Percentiles rank a stretch among this genome's conserved stretches.
These are phyloP conservation scores for Actinernus sp. DNA, from an alignment of 92 coral and sea anemone species.

Conservation along the genomic window DNA sequence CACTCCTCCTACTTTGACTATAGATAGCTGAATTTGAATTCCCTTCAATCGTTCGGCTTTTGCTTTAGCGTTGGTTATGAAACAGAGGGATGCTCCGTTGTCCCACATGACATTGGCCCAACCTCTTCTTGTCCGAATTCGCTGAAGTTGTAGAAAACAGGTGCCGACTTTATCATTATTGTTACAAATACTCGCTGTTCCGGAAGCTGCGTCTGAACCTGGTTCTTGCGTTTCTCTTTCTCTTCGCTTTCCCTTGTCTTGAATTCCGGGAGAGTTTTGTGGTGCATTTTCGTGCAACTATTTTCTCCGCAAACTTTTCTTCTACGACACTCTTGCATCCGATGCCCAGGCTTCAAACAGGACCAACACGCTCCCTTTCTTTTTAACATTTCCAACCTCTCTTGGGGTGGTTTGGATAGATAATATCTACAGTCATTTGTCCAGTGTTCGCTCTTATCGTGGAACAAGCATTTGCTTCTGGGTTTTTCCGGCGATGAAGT, in stretches of 20 bases:
- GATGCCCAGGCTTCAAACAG: conserved; percentile 35
- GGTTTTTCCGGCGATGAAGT: too few species aligned
- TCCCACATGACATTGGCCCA: conserved; percentile 44
- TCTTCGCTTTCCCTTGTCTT: too few species aligned
- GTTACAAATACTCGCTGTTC: not conserved
- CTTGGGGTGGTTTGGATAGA: too few species aligned
- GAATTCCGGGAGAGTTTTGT: conserved; percentile 21
- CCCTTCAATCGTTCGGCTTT: conserved; percentile 4
- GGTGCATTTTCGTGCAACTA: too few species aligned
- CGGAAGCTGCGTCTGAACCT: not conserved
- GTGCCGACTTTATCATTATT: not conserved
- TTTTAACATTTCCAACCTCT: too few species aligned
- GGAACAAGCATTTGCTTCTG: conserved; percentile 35
- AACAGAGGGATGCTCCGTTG: conserved; percentile 30
- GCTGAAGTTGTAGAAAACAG: conserved; percentile 28
- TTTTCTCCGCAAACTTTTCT: conserved; percentile 15
- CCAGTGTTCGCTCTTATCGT: conserved; percentile 7
- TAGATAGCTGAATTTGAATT: conserved; percentile 9
- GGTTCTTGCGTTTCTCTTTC: not conserved
- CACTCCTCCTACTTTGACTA: conserved; percentile 45
- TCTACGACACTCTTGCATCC: conserved; percentile 14
- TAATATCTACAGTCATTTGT: too few species aligned
- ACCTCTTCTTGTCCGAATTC: conserved; percentile 10
- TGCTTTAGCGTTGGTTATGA: conserved; percentile 39
- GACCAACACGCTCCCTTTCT: conserved; percentile 57